Conservation (phyloP, 1,140 invertebrate genomes). For the Aporrectodea caliginosa region DNA sequence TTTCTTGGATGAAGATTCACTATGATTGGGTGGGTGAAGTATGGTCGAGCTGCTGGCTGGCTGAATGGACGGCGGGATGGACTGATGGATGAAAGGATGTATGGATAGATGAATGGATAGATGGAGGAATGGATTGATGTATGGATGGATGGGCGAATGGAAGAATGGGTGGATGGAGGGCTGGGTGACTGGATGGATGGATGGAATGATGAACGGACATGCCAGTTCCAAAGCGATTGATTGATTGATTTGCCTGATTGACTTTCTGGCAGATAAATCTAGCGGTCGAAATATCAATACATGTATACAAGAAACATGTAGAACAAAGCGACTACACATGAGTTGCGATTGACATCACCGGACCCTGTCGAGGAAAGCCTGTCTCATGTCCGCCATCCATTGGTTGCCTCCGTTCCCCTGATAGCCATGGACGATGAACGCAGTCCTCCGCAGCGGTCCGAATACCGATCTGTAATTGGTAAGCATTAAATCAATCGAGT, state of each 20-base stretch:
- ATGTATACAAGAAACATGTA: no score
- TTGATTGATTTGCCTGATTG: neutral
- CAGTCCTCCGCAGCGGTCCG: neutral
- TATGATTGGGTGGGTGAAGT: neutral
- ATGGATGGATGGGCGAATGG: neutral
- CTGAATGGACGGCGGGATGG: neutral
- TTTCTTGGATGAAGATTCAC: neutral
- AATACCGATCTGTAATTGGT: no score
- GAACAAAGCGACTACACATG: no score
- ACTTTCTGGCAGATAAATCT: neutral
- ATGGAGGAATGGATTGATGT: neutral
- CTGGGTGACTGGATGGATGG: neutral
- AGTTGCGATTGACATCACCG: no score
- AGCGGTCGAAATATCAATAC: no score
- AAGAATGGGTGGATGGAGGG: neutral
- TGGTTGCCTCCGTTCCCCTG: neutral
- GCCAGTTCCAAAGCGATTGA: no score
- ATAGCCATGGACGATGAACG: neutral
- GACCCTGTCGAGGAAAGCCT: neutral
- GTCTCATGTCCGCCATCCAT: neutral
- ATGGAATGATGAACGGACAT: neutral
- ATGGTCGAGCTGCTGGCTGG: neutral
- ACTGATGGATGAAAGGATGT: neutral
- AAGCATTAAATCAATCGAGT: no score
- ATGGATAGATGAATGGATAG: neutral